phyloP scores from a whole-genome alignment of 2,888 invertebrate species.

The Smittia sp. region DNA sequence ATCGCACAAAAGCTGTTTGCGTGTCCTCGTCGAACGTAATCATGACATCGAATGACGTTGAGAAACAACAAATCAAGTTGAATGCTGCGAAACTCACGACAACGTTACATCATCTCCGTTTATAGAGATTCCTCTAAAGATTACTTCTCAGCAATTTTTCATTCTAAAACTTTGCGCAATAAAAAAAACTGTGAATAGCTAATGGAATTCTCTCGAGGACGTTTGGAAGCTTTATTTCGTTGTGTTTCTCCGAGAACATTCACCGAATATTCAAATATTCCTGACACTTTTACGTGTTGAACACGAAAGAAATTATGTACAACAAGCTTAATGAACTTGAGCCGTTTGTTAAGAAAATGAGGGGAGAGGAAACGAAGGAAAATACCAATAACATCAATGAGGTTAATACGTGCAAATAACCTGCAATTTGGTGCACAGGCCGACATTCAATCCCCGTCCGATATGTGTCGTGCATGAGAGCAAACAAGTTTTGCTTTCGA shows the following conservation, averaged over 20 bases:
- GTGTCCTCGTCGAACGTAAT: no score
- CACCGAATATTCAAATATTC: no score
- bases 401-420: conserved; percentile 28
- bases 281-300: neutral
- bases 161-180: neutral
- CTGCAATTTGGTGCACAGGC: conserved; percentile 15
- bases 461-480: conserved; percentile 4
- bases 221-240: no score
- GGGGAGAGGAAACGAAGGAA: neutral
- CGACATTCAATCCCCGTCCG: neutral
- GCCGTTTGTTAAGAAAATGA: neutral
- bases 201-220: neutral
- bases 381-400: conserved; percentile 11
- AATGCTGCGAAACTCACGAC: no score
- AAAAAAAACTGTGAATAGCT: neutral
- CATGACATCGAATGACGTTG: no score
- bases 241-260: no score
- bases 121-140: neutral
- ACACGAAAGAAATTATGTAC: neutral
- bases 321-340: conserved; percentile 31
- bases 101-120: no score
- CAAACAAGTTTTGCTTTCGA: neutral
- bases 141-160: neutral
- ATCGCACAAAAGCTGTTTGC: no score
- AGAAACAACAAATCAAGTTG: no score